phyloP scores from a whole-genome alignment of 1,140 invertebrate genomes.

The Spodoptera frugiperda region DNA sequence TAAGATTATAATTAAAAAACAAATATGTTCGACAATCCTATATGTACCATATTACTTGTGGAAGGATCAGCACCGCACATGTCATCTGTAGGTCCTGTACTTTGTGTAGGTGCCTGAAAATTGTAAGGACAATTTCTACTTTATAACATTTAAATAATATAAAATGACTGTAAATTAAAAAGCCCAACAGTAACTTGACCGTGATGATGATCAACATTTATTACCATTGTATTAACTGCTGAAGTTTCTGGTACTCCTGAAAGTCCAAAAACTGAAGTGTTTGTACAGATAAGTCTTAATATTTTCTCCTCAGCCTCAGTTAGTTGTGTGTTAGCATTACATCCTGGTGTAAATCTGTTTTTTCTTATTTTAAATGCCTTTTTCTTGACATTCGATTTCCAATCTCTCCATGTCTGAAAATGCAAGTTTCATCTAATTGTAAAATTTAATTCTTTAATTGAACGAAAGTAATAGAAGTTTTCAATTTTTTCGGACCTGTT shows the following conservation, averaged over 20 bases:
- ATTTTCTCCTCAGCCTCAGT: conserved; percentile 69
- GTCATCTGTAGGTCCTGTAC: conserved; percentile 52
- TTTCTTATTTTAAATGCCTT: conserved; percentile 69
- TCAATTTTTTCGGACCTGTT: conserved; percentile 56
- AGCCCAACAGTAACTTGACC: neutral
- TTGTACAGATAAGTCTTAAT: conserved; percentile 64
- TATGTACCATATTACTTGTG: conserved; percentile 63
- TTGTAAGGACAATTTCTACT: no score
- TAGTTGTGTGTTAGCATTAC: conserved; percentile 60
- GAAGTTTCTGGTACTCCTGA: conserved; percentile 63
- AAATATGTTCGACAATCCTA: no score
- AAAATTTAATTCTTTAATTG: no score
- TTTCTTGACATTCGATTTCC: conserved; percentile 73
- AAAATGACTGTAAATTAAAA: neutral
- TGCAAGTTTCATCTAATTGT: neutral
- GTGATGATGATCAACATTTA: no score
- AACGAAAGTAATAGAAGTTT: neutral
- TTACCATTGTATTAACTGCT: conserved; percentile 60
- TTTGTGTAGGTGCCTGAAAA: conserved; percentile 55
- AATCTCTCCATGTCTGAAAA: conserved; percentile 67
- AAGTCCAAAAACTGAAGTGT: conserved; percentile 65
- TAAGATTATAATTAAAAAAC: no score
- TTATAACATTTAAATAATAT: neutral
- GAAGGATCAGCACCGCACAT: conserved; percentile 60
- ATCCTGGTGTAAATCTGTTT: conserved; percentile 62